Evolutionary conservation across 2,797 vertebrate genomes (phyloP), one percentile per base, ranked within the genome.

Genomic region (Mionectes olivaceus): DNA sequence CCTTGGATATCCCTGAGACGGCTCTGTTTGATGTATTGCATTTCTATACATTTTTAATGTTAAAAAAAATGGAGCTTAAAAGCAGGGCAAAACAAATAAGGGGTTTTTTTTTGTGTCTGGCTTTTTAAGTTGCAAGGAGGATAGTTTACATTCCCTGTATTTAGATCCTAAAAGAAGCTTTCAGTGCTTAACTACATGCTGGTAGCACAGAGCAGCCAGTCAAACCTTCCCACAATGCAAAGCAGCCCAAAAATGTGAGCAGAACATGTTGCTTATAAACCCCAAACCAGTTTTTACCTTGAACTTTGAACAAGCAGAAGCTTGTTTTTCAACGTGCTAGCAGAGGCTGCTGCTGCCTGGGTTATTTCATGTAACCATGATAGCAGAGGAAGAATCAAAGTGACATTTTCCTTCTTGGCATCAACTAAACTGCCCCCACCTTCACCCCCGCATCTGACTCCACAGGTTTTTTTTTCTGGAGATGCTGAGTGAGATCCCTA

Each of bases 341-440:
- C 5, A 23, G 53, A 13, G 14, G 6, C 78, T 89, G 57, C 39
- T 73, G 35, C 68, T 53, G 59, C 57, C 57, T 70, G 47, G 41
- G 41, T 91, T 94, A 79, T 68, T 79, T 88, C 37, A 69, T 93
- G 65, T 65, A 80, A 94, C 43, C 46, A 3, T 55, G 88, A 85
- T 25, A 94, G 64, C 59, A 92, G 71, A 91, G 59, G 79, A 96
- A 95, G 87, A 91, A 90, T 63, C 78, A 81, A 87, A 94, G 71
- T 89, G 95, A 93, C 89, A 92, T 93, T 95, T 97, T 88, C 77
- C 78, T 90, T 95, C 90, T 95, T 95, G 92, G 90, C 87, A 90
- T 63, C 71, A 79, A 50, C 35, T n/a, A 74, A 86, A 87, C 55
- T 64, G n/a, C 44, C 83, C 68, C 43, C 67, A 78, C 71, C 86